Evolutionary conservation across 2,797 vertebrate genomes (phyloP).

Genomic region (Taenioides sp.): DNA sequence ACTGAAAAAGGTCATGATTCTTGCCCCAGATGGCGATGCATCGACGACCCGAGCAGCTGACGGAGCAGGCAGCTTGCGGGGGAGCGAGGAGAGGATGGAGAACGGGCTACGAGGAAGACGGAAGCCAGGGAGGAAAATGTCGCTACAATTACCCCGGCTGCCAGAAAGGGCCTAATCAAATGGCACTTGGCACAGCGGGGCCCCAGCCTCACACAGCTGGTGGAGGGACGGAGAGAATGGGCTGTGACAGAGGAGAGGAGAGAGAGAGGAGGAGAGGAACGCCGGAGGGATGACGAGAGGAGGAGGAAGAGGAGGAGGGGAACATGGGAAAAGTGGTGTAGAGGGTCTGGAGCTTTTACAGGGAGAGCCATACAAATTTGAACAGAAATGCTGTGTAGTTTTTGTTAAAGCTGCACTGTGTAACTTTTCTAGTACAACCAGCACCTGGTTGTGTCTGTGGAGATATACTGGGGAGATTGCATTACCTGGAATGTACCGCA

Average conservation of each 20-base stretch:
- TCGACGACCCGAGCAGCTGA: conserved; percentile 30
- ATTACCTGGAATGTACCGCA: too few species aligned
- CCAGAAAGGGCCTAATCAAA: conserved; percentile 70
- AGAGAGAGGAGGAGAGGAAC: conserved; percentile 25
- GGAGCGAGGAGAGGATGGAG: conserved; percentile 23
- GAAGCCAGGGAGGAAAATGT: conserved; percentile 44
- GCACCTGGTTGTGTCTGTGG: too few species aligned
- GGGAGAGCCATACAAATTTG: neutral
- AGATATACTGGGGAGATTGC: too few species aligned
- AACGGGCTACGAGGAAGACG: conserved; percentile 1
- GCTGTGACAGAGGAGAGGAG: conserved; percentile 57
- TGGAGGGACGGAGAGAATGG: conserved; percentile 60
- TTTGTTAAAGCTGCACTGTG: too few species aligned
- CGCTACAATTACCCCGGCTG: conserved; percentile 62
- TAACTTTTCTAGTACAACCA: too few species aligned
- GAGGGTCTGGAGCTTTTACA: neutral
- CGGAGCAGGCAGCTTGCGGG: conserved; percentile 33
- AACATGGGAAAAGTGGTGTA: neutral
- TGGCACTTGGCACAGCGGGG: conserved; percentile 68
- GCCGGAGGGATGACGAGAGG: conserved; percentile 32
- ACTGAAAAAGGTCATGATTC: conserved; percentile 11
- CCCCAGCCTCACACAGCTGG: conserved; percentile 62
- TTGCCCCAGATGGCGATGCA: conserved; percentile 34
- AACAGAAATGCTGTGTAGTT: neutral
- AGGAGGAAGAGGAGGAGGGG: conserved; percentile 21